phyloP scores from a whole-genome alignment of 2,797 vertebrate genomes.

The Selene dorsalis region DNA sequence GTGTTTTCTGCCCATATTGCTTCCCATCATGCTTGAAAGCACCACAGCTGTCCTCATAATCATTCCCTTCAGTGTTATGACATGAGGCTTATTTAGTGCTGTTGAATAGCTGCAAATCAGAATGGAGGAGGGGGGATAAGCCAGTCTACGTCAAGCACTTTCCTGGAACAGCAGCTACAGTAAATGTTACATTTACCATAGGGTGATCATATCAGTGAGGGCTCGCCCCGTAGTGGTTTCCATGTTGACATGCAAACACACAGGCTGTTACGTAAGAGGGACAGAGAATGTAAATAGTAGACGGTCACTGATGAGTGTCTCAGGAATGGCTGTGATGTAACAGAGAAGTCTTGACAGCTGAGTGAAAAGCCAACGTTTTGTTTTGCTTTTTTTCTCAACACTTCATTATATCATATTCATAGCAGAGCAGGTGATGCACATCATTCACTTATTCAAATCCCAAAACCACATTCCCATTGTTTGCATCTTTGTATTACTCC shows the following conservation, averaged over 20 bases:
- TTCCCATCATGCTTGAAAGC: neutral
- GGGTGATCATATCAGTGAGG: neutral
- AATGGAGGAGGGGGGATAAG: neutral
- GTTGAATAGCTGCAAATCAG: neutral
- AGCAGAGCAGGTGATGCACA: neutral
- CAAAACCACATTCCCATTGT: neutral
- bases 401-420: neutral
- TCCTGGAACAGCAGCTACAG: slow-evolving; percentile 5
- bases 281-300: slow-evolving; percentile 43
- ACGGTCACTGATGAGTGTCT: slow-evolving; percentile 7
- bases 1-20: neutral
- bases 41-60: neutral
- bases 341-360: neutral
- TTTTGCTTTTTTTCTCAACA: slow-evolving; percentile 7
- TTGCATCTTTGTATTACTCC: neutral
- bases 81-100: slow-evolving; percentile 1
- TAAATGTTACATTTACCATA: slow-evolving; percentile 13
- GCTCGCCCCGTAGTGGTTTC: slow-evolving; percentile 37
- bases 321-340: slow-evolving; percentile 41
- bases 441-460: neutral
- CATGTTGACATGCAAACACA: slow-evolving; percentile 21
- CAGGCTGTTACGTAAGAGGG: slow-evolving; percentile 45
- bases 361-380: neutral
- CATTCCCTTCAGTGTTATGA: slow-evolving; percentile 16
- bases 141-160: neutral